Evolutionary conservation across 1,140 invertebrate species (phyloP), one percentile per base, ranked within the genome.

Genomic region (Hylaeus volcanicus): DNA sequence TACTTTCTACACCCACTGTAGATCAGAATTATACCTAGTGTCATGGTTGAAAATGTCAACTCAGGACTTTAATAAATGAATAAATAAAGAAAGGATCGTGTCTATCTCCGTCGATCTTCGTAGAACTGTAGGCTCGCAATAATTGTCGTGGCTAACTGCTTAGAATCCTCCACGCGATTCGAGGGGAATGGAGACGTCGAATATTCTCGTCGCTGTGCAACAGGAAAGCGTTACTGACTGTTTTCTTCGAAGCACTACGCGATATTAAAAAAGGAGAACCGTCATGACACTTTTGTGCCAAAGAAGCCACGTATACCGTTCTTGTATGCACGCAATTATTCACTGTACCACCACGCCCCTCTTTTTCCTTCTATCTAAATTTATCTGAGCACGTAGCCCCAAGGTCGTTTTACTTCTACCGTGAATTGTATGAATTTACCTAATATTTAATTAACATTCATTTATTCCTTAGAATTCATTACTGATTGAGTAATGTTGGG

Each of bases 331-430:
- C 51, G 41, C 55, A 68, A n/a, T 60, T 79, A 65, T 64, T 82
- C 61, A 66, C 81, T 68, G 12, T 51, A 65, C 68, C 81, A 55
- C 65, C 26, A 26, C 26, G 26, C 64, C 68, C 58, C 65, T 70
- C 65, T 77, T 77, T 76, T 76, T 69, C 74, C 55, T 69, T 69
- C 74, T 70, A 51, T 77, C 74, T 77, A 77, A 77, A 77, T 77
- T 77, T 77, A 77, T 77, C 74, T 70, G 64, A 26, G 65, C 65
- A 58, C 60, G 74, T 65, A 69, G 55, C 43, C 53, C 26, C 74
- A 77, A 77, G 74, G 74, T 68, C 74, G 74, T 69, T 76, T 76
- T 76, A 48, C 43, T 76, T 43, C 14, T 58, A 39, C 26, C 58
- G 14, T 14, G 9, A 14, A 43, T 14, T 58, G 4, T 6, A 45